A percentile compares a stretch with the other conserved stretches of the same genome.
Conservation (phyloP, 2,113 vertebrate species). For the Cardinalis cardinalis region DNA sequence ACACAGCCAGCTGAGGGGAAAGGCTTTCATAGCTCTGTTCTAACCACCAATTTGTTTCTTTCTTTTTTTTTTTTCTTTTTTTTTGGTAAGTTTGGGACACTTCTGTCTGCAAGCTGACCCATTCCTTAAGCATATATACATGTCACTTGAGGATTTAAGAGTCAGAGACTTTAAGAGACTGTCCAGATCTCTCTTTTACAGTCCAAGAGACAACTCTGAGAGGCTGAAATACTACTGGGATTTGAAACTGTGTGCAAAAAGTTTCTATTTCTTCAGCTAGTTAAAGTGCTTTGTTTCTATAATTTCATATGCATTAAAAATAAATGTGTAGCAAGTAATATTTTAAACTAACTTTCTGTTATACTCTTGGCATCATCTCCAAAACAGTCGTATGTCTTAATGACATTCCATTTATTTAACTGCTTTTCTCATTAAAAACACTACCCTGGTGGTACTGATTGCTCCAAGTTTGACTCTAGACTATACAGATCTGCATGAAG, state of each 20-base stretch:
- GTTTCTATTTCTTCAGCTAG: background rate
- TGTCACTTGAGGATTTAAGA: slow-evolving; percentile 5
- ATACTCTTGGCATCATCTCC: background rate
- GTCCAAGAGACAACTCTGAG: slow-evolving; percentile 1
- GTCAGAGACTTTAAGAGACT: background rate
- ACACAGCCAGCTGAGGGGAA: background rate
- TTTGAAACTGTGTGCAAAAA: background rate
- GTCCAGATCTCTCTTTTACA: slow-evolving; percentile 23
- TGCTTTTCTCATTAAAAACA: slow-evolving; percentile 35
- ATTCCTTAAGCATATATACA: background rate
- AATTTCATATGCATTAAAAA: slow-evolving; percentile 20
- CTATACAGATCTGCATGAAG: background rate
- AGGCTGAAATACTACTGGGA: slow-evolving; percentile 12
- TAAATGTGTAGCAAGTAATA: slow-evolving; percentile 24
- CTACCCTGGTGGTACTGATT: slow-evolving; percentile 28
- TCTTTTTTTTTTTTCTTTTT: no score
- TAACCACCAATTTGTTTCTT: background rate
- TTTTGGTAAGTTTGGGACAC: background rate
- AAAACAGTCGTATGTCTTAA: slow-evolving; percentile 28
- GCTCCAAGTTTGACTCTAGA: background rate
- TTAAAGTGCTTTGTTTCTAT: slow-evolving; percentile 34
- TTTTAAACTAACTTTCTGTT: slow-evolving; percentile 30
- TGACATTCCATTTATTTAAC: slow-evolving; percentile 56
- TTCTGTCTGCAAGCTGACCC: background rate
- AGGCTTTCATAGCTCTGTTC: background rate